Base-by-base conservation (phyloP, 2,113 vertebrate genomes). In the Heterotis niloticus region DNA sequence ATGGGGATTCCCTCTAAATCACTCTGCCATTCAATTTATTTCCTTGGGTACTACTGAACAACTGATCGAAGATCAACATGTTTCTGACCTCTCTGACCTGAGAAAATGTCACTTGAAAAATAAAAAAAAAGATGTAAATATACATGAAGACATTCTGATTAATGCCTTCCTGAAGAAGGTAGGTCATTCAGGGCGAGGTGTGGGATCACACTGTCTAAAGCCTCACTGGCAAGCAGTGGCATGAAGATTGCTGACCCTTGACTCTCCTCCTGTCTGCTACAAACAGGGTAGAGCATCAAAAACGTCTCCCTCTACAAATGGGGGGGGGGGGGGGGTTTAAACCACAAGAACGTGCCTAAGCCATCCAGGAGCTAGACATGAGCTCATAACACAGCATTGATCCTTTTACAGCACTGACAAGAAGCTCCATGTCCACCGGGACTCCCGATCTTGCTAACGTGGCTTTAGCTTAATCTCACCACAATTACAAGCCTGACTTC, bases 321-420 rank as follows among this genome's bases (percentile, higher is more conserved):
- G 64, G 23, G 23, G 18, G 64, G n/a, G n/a, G n/a, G n/a, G n/a
- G n/a, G n/a, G n/a, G n/a, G n/a, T n/a, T 44, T 44, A 4, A 4
- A 44, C 34, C 34, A 44, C 34, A 44, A 44, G 34, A 44, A 44
- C 3, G 34, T 44, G 2, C 34, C 34, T 44, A 44, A 44, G 34
- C 12, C 9, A 16, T 11, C 34, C 67, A 34, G 26, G 17, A 28
- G 68, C 10, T 5, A 70, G 24, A 52, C 34, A 5, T 70, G 51
- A n/a, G 16, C 68, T 20, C 16, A 70, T 70, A 70, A 70, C 29
- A 69, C 67, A 70, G 18, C 51, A 70, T 51, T 18, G 68, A 71
- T 71, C 68, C 10, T 20, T 17, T 51, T n/a, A 20, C 26, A 71
- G 51, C 34, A 51, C 34, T 29, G 68, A 67, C 1, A 14, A 71